A percentile compares a stretch with the other conserved stretches of the same genome.
Conservation (phyloP, 2,113 vertebrate genomes). For the Myotis brandtii region DNA sequence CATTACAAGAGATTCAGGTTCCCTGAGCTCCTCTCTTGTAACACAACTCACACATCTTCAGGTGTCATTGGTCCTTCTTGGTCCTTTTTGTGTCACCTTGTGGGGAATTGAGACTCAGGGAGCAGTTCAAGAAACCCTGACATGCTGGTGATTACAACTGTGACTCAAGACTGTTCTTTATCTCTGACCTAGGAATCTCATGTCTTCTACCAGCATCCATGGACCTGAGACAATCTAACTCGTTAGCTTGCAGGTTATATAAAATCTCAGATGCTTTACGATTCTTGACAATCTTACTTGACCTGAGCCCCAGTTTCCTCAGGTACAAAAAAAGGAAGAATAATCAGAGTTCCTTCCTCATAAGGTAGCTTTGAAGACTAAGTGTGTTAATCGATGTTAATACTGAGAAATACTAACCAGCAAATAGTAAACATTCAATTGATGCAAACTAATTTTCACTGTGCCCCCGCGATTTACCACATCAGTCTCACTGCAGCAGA, state of each 20-base stretch:
- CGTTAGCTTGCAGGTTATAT: too few relatives aligned
- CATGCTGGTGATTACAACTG: too few relatives aligned
- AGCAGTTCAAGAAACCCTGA: background rate
- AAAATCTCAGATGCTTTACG: background rate
- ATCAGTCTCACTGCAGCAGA: background rate
- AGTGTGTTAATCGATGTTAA: background rate
- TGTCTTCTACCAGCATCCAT: background rate
- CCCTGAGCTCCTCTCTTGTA: too few relatives aligned
- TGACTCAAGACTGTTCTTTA: background rate
- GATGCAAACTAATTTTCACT: too few relatives aligned
- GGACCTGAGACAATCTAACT: background rate
- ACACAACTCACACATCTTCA: accelerated
- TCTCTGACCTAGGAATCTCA: background rate
- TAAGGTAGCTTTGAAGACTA: background rate
- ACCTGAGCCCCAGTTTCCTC: background rate
- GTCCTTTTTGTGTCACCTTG: background rate
- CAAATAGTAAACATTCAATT: background rate
- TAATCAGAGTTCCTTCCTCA: background rate
- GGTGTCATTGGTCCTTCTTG: too few relatives aligned
- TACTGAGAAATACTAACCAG: too few relatives aligned
- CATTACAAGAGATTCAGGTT: background rate
- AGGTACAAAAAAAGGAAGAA: background rate
- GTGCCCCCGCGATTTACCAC: accelerated
- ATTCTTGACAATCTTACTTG: background rate
- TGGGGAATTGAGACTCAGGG: background rate